These are phyloP conservation scores for Rhinoderma darwinii DNA, from an alignment of 2,113 vertebrate genomes.

Conservation along the genomic window DNA sequence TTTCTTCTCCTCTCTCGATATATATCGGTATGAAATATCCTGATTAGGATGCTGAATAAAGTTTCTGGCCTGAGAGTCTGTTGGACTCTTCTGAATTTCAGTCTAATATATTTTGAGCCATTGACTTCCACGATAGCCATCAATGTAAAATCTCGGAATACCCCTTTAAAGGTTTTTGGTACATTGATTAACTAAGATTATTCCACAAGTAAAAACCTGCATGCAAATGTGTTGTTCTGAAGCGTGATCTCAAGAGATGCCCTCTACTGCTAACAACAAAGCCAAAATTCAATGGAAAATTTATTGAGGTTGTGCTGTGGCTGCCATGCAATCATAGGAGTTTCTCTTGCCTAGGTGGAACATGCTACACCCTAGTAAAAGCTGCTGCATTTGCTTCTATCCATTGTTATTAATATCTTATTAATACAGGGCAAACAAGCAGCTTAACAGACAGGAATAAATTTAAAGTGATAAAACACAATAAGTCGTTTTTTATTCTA, in stretches of 20 bases:
- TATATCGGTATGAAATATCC: no score
- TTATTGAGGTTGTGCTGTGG: slow-evolving; percentile 3
- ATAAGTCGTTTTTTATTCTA: neutral
- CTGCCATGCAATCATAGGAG: slow-evolving; percentile 42
- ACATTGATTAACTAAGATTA: no score
- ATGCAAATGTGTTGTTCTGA: neutral
- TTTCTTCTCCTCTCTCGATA: no score
- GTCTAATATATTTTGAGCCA: no score
- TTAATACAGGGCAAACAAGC: slow-evolving; percentile 13
- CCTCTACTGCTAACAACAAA: neutral
- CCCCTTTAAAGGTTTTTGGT: no score
- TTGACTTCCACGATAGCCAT: no score
- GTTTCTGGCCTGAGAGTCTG: no score
- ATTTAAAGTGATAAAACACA: neutral
- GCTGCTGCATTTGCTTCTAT: slow-evolving; percentile 18
- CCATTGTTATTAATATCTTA: slow-evolving; percentile 43
- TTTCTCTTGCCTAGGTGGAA: slow-evolving; percentile 53
- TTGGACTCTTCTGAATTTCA: no score
- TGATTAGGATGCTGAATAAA: no score
- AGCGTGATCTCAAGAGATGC: neutral
- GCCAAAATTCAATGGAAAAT: neutral
- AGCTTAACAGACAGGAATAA: slow-evolving; percentile 1
- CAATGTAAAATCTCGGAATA: no score
- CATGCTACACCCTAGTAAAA: slow-evolving; percentile 52
- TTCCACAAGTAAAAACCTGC: neutral